Conservation (phyloP, 2,113 vertebrate species). For the Cynopterus brachyotis region DNA sequence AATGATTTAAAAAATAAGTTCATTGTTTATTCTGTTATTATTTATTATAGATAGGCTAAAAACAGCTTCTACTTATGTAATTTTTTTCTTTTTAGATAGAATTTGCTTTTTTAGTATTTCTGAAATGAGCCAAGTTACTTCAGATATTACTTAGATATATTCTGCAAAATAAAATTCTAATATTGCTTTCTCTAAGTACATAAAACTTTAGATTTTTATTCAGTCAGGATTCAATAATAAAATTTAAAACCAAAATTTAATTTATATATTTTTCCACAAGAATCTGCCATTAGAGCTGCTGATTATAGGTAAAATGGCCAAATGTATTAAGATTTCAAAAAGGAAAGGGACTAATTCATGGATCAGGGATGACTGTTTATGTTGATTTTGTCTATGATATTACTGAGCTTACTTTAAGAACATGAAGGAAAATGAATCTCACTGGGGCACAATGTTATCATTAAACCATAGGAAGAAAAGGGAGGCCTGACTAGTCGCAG, state of each 20-base stretch:
- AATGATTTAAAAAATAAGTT: background rate
- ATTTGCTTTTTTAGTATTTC: conserved; percentile 30
- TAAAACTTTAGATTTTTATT: background rate
- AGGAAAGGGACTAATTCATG: background rate
- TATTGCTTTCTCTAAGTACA: background rate
- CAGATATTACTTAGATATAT: background rate
- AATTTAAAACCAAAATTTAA: conserved; percentile 35
- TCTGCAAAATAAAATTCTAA: conserved; percentile 12
- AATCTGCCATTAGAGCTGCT: background rate
- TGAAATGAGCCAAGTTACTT: conserved; percentile 6
- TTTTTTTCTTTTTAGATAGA: background rate
- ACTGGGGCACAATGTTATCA: background rate
- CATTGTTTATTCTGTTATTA: background rate
- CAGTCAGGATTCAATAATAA: background rate
- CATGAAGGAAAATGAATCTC: background rate
- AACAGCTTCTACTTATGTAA: background rate
- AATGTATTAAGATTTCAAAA: background rate
- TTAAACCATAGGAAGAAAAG: background rate
- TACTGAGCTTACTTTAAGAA: background rate
- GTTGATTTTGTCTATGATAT: background rate
- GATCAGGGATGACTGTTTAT: background rate
- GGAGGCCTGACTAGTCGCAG: background rate
- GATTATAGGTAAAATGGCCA: background rate
- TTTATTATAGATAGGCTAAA: background rate
- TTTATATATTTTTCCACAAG: background rate